phyloP scores from a whole-genome alignment of 2,888 invertebrate genomes.

The Volucella zonaria region DNA sequence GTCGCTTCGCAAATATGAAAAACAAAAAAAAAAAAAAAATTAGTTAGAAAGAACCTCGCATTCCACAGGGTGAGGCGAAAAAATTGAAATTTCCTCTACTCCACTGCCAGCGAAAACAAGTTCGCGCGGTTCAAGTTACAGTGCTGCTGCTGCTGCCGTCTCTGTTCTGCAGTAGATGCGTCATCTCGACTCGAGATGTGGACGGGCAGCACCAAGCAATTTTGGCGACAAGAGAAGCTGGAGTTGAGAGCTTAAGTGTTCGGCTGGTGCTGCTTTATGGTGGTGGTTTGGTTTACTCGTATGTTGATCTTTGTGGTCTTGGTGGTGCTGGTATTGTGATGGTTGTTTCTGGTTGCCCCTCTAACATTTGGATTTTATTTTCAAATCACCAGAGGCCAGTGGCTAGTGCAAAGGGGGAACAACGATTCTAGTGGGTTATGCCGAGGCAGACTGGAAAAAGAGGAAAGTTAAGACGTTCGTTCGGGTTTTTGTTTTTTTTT shows the following conservation, averaged over 20 bases:
- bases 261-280: slow-evolving; percentile 51
- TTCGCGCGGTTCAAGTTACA: slow-evolving; percentile 58
- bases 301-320: too few relatives aligned
- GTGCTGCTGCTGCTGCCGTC: slow-evolving; percentile 38
- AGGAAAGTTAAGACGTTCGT: slow-evolving; percentile 50
- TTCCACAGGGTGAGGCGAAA: slow-evolving; percentile 5
- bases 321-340: slow-evolving; percentile 10
- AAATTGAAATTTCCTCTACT: slow-evolving; percentile 55
- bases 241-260: slow-evolving; percentile 16
- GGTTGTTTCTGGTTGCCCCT: slow-evolving; percentile 38
- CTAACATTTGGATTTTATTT: slow-evolving; percentile 51
- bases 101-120: slow-evolving; percentile 49
- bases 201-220: slow-evolving; percentile 13
- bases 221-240: slow-evolving; percentile 16
- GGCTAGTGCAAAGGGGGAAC: slow-evolving; percentile 32
- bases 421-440: slow-evolving; percentile 55
- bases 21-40: slow-evolving; percentile 29
- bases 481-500: slow-evolving; percentile 10
- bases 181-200: slow-evolving; percentile 51
- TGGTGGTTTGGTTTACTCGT: slow-evolving; percentile 11
- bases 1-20: slow-evolving; percentile 29
- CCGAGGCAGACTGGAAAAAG: slow-evolving; percentile 24
- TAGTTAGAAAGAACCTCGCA: slow-evolving; percentile 1
- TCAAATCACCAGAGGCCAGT: slow-evolving; percentile 26
- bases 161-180: slow-evolving; percentile 37